These are phyloP conservation scores for Microtus richardsoni DNA, from an alignment of 2,113 vertebrate genomes.

Conservation along the genomic window DNA sequence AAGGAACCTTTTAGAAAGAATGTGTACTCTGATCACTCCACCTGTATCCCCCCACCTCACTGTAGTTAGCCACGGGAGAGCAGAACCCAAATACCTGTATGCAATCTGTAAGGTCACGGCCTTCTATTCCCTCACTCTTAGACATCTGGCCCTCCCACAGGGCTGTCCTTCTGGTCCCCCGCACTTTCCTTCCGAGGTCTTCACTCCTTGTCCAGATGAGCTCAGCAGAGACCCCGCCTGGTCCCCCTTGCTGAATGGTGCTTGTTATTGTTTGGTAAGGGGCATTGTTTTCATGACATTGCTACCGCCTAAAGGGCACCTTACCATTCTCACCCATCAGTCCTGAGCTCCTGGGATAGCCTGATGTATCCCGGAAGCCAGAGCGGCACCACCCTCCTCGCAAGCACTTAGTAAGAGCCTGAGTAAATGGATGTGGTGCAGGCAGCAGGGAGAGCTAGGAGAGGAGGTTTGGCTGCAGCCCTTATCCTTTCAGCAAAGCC, in stretches of 20 bases:
- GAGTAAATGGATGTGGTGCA: neutral
- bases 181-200: neutral
- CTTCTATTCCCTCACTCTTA: neutral
- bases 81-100: neutral
- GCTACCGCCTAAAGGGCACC: neutral
- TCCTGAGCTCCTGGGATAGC: neutral
- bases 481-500: neutral
- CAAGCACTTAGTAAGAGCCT: neutral
- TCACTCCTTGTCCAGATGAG: neutral
- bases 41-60: neutral
- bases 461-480: neutral
- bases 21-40: neutral
- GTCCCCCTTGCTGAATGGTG: neutral
- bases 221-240: neutral
- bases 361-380: accelerated
- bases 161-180: neutral
- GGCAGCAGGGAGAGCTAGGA: neutral
- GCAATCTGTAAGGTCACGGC: accelerated
- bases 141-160: neutral
- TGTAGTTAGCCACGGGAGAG: neutral
- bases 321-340: neutral
- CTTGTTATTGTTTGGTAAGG: neutral
- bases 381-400: no score
- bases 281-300: neutral
- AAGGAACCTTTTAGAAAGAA: neutral